A percentile compares a stretch with the other conserved stretches of the same genome.
Conservation (phyloP, 2,888 invertebrate species). For the Hoplodrina blanda region DNA sequence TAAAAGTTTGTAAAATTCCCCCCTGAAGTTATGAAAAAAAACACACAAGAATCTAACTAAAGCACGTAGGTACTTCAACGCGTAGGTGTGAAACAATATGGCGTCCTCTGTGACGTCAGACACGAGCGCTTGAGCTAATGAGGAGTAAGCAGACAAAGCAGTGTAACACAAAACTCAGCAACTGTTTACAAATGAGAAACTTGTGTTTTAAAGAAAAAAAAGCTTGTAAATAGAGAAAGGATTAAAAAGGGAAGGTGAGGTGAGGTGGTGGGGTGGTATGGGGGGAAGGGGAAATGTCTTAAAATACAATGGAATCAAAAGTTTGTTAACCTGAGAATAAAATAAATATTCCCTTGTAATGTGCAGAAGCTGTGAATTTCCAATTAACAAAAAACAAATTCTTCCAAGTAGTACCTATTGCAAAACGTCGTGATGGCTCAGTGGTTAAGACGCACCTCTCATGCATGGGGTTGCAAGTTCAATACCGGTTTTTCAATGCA, state of each 20-base stretch:
- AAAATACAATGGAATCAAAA: not conserved
- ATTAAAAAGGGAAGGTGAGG: not conserved
- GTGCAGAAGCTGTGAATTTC: no score
- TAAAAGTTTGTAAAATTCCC: no score
- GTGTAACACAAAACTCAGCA: constrained; percentile 37
- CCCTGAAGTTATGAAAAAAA: not conserved
- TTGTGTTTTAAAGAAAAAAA: constrained; percentile 40
- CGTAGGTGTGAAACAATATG: constrained; percentile 50
- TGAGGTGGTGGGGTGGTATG: no score
- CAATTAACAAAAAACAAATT: no score
- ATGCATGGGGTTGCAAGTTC: no score
- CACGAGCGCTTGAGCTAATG: constrained; percentile 61
- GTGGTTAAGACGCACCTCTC: no score
- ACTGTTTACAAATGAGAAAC: constrained; percentile 53
- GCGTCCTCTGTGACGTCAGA: constrained; percentile 51
- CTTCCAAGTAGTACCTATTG: no score
- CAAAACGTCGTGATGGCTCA: no score
- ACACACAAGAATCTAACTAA: not conserved
- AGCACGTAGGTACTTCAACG: constrained; percentile 14
- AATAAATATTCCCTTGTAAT: no score
- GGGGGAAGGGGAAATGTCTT: not conserved
- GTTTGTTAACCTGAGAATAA: not conserved
- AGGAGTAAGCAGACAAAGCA: constrained; percentile 60
- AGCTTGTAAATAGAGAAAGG: constrained; percentile 22
- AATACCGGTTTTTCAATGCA: no score